Conservation (phyloP, 1,140 invertebrate species). For the Tetragonula clypearis region DNA sequence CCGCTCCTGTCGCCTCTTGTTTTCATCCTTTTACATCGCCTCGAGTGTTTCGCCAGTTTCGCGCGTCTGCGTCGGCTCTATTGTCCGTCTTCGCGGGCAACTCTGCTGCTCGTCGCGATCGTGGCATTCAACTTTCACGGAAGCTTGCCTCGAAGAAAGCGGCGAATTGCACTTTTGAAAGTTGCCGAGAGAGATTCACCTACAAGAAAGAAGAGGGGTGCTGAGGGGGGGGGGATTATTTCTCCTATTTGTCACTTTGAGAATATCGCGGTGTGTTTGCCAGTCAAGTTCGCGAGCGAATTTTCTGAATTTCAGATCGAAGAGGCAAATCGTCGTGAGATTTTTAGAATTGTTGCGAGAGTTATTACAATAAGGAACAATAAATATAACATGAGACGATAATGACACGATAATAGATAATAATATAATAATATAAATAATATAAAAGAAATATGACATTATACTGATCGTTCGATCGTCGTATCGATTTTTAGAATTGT, state of each 20-base stretch:
- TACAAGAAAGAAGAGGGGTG: too few relatives aligned
- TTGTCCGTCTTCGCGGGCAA: background rate
- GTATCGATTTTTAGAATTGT: too few relatives aligned
- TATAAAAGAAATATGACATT: too few relatives aligned
- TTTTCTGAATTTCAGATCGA: background rate
- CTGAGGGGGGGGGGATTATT: background rate
- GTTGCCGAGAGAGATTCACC: background rate
- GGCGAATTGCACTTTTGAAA: background rate
- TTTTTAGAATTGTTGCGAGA: too few relatives aligned
- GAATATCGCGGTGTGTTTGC: background rate
- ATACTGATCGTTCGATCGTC: too few relatives aligned
- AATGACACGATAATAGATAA: too few relatives aligned
- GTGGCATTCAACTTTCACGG: background rate
- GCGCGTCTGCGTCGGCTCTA: background rate
- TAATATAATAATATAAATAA: too few relatives aligned
- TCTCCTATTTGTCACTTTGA: background rate
- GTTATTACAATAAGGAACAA: too few relatives aligned
- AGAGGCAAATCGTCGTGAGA: too few relatives aligned
- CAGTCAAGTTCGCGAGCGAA: background rate
- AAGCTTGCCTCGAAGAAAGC: background rate
- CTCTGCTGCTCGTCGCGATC: background rate
- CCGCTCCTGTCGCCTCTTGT: conserved; percentile 1
- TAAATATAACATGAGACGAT: too few relatives aligned
- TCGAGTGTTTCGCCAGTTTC: background rate
- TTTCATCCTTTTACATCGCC: background rate